Evolutionary conservation across 2,797 vertebrate genomes (phyloP), one percentile per base, ranked within the genome.

Genomic region (Toxotes lorentzi): DNA sequence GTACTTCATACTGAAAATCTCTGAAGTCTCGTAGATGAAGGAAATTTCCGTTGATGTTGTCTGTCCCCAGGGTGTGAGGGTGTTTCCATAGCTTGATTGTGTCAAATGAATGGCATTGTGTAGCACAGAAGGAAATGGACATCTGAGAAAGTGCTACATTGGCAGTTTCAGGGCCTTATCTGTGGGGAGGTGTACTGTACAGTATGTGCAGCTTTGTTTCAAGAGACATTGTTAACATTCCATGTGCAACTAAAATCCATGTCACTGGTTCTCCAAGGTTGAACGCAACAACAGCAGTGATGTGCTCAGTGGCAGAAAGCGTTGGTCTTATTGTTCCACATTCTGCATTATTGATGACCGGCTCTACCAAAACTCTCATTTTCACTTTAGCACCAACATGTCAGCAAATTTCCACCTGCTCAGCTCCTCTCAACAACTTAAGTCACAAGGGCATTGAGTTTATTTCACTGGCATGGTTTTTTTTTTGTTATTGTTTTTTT

Each of bases 91-190:
- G 48, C 61, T 76, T 48, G 53, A 82, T 78, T 81, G 79, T 76
- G 73, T 77, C 53, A 73, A 62, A 69, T 69, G 76, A 87, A 80
- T 3, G 51, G 62, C 71, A 90, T 87, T 92, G 83, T 90, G 83
- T 59, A 17, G 38, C 54, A 21, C 71, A 69, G 24, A 45, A 54
- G 70, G 54, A 86, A 74, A 70, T 62, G 43, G 58, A 91, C 80
- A 85, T 75, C 83, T 84, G 79, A 85, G 84, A 84, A 89, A 84
- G 72, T 65, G 59, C 59, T 13, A 32, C 61, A n/a, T 19, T 34
- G 40, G 70, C 74, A 62, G 63, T 89, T 79, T 71, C 35, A 40
- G 34, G 57, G 57, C 73, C 41, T 40, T 65, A 51, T 82, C 59
- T 70, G 16, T 24, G 50, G n/a, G 64, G 38, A 57, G 43, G 21